Evolutionary conservation across 2,113 vertebrate genomes (phyloP), one percentile per base, ranked within the genome.

Genomic region (Lycocorax pyrrhopterus): DNA sequence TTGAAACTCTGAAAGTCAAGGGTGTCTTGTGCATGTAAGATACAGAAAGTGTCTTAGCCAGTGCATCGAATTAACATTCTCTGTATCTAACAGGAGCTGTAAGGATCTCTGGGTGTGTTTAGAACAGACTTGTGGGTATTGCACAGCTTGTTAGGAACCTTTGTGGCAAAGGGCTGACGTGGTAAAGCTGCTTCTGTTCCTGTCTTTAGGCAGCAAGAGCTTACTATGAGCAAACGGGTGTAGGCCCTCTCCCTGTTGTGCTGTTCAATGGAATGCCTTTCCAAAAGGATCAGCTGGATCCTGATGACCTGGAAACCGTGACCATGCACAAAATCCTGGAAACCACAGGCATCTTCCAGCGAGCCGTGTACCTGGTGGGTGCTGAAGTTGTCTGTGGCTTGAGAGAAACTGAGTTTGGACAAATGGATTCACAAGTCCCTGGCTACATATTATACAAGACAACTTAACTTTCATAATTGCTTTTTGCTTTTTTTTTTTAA

Each of bases 271-370:
- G 99, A 19, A 98, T 99, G 95, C 99, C 99, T 32, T 98, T 98
- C 89, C 98, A 98, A 64, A 98, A 97, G 23, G 99, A 99, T 47
- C 99, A 99, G 95, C 97, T 99, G 84, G 99, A 99, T 94, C 98
- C 99, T 1, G 99, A 99, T 59, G 99, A 99, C 89, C 95, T 99
- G 87, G 99, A 99, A 96, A 99, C 99, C 0, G 97, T 99, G 84
- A 99, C 99, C 67, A 99, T 99, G 99, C 99, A 99, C 95, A 99
- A 99, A 97, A 99, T 99, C 94, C 97, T 99, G 91, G 99, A 99
- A 96, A 99, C 99, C 35, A 99, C 99, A 10, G 97, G 98, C 89
- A 98, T 99, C 96, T 99, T 98, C 97, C 99, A 99, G 96, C 98
- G 99, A 83, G 99, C 99, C 0, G 99, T 99, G 25, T 99, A 99